Conservation (phyloP, 2,888 invertebrate species). For the Sarcophaga rosellei region DNA sequence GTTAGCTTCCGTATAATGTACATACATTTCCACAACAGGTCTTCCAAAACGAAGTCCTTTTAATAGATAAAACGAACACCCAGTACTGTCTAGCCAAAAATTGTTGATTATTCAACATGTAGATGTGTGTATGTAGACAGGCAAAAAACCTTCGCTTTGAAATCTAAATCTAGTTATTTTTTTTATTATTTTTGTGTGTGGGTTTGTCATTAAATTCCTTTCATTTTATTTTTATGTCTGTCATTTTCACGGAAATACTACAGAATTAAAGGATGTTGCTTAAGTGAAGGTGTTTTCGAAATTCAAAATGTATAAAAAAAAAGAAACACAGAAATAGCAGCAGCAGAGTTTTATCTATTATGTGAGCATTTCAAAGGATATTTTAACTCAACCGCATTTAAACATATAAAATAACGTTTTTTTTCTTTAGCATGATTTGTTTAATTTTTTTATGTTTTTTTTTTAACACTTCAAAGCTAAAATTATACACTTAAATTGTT, state of each 20-base stretch:
- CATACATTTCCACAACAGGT: no score
- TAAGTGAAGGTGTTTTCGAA: conserved; percentile 24
- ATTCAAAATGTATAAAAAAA: conserved; percentile 22
- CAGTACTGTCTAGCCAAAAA: conserved; percentile 1
- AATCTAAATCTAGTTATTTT: neutral
- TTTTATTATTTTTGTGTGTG: no score
- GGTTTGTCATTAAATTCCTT: conserved; percentile 5
- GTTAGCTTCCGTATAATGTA: no score
- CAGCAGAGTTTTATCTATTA: conserved; percentile 36
- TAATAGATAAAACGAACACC: neutral
- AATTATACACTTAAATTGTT: conserved; percentile 46
- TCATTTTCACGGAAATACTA: neutral
- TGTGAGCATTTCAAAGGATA: conserved; percentile 19
- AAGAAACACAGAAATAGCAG: neutral
- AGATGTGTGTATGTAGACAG: no score
- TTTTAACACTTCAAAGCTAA: conserved; percentile 46
- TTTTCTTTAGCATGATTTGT: neutral
- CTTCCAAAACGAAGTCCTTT: no score
- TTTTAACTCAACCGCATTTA: neutral
- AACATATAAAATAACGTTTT: conserved; percentile 5
- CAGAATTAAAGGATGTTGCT: neutral
- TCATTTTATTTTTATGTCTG: conserved; percentile 6
- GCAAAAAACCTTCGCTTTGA: conserved; percentile 5
- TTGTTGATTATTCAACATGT: neutral
- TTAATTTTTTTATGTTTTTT: neutral